Conservation (phyloP, 2,888 invertebrate genomes). For the Apamea sordens region DNA sequence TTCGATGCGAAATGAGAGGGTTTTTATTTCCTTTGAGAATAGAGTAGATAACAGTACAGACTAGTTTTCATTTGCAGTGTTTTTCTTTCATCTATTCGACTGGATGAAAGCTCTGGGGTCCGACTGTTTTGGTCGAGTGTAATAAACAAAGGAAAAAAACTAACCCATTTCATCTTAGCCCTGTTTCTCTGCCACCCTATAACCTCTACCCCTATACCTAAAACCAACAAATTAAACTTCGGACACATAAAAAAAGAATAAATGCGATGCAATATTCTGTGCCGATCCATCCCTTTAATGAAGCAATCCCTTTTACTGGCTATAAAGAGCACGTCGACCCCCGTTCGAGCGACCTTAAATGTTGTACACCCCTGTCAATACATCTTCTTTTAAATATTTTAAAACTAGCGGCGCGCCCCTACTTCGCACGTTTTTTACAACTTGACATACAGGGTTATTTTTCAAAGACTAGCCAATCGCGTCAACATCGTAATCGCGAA, state of each 20-base stretch:
- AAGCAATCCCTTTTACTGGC: slow-evolving; percentile 81
- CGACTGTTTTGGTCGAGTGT: background rate
- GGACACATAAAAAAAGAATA: slow-evolving; percentile 56
- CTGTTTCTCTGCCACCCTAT: background rate
- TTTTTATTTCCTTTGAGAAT: background rate
- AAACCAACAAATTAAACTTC: slow-evolving; percentile 54
- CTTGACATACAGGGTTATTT: too few relatives aligned
- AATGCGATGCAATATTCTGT: slow-evolving; percentile 72
- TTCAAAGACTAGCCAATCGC: too few relatives aligned
- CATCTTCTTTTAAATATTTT: slow-evolving; percentile 34
- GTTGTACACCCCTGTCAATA: slow-evolving; percentile 61
- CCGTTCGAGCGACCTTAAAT: slow-evolving; percentile 61
- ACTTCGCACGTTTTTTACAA: background rate
- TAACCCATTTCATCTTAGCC: background rate
- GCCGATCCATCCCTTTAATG: slow-evolving; percentile 76
- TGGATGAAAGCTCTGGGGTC: background rate
- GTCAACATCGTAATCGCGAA: too few relatives aligned
- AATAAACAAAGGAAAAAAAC: background rate
- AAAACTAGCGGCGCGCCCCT: background rate
- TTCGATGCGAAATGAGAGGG: background rate
- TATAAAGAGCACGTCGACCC: slow-evolving; percentile 74
- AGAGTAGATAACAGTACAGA: background rate
- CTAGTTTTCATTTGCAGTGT: background rate
- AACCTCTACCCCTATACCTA: background rate
- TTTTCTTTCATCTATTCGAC: background rate